These are phyloP conservation scores for Tetanocera ferruginea DNA, from an alignment of 2,888 invertebrate genomes.

Conservation along the genomic window DNA sequence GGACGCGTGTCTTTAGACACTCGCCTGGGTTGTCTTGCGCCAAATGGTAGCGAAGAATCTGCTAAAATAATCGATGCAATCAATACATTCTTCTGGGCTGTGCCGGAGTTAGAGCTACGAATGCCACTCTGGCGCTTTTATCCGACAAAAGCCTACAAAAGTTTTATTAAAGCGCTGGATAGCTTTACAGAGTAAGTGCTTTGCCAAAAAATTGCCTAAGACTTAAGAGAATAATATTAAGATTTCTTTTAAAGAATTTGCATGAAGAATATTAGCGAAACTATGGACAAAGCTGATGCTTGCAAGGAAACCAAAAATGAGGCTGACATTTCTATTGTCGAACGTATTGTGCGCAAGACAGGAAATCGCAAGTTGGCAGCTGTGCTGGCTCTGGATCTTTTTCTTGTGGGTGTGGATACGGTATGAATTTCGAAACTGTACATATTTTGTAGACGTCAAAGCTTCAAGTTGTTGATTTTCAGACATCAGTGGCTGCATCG, in stretches of 20 bases:
- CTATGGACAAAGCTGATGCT: slow-evolving; percentile 71
- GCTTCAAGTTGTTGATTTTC: slow-evolving; percentile 14
- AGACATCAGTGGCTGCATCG: slow-evolving; percentile 82
- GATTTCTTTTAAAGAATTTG: slow-evolving; percentile 69
- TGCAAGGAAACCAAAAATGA: slow-evolving; percentile 59
- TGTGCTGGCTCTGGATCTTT: slow-evolving; percentile 81
- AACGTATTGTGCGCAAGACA: slow-evolving; percentile 73
- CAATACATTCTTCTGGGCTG: slow-evolving; percentile 83
- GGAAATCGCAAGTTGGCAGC: slow-evolving; percentile 76
- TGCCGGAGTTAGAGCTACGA: slow-evolving; percentile 80
- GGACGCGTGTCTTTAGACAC: slow-evolving; percentile 86
- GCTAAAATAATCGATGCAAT: slow-evolving; percentile 84
- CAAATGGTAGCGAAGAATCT: slow-evolving; percentile 75
- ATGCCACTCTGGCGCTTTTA: slow-evolving; percentile 83
- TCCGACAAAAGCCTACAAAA: slow-evolving; percentile 79
- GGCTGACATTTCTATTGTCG: slow-evolving; percentile 73
- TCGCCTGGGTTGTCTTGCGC: slow-evolving; percentile 80
- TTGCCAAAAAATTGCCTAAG: not conserved
- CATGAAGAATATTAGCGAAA: slow-evolving; percentile 73
- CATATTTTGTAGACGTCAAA: not conserved
- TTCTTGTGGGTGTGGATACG: slow-evolving; percentile 86
- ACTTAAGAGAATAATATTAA: not conserved
- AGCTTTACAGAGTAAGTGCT: slow-evolving; percentile 77
- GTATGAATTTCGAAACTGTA: slow-evolving; percentile 65
- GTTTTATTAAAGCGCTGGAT: slow-evolving; percentile 80